Conservation (phyloP, 2,888 invertebrate species). For the Ectemnius cavifrons region DNA sequence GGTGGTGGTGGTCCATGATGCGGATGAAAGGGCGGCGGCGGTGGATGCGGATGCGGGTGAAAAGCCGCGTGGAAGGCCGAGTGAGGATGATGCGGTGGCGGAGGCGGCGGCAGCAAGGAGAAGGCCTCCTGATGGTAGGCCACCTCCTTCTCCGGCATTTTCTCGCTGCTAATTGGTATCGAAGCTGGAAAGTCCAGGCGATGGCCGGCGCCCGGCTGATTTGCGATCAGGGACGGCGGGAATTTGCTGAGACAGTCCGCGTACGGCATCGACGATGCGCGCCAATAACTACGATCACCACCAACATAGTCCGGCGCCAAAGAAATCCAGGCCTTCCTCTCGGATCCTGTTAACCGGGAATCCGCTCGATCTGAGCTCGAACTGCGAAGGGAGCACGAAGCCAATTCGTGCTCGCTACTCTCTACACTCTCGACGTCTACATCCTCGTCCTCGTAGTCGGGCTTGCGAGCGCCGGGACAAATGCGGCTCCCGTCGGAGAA, state of each 20-base stretch:
- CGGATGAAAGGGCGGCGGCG: constrained; percentile 79
- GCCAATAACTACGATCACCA: constrained; percentile 32
- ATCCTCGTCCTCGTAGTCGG: constrained; percentile 38
- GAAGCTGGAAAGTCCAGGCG: constrained; percentile 40
- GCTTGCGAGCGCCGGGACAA: not conserved
- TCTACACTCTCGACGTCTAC: constrained; percentile 53
- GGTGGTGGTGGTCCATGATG: constrained; percentile 73
- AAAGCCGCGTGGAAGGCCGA: constrained; percentile 76
- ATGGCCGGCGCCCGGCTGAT: constrained; percentile 39
- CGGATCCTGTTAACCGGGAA: not conserved
- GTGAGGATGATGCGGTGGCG: constrained; percentile 74
- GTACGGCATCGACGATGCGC: constrained; percentile 37
- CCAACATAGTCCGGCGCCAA: constrained; percentile 48
- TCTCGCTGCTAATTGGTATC: constrained; percentile 38
- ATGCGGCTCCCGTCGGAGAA: constrained; percentile 45
- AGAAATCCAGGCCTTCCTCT: constrained; percentile 12
- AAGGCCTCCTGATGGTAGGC: constrained; percentile 80
- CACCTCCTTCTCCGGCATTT: constrained; percentile 82
- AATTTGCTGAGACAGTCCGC: constrained; percentile 40
- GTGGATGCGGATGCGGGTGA: constrained; percentile 79
- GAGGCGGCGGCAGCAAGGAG: constrained; percentile 76
- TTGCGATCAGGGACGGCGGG: constrained; percentile 54
- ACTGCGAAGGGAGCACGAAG: not conserved
- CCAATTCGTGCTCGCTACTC: constrained; percentile 8
- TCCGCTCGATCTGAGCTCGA: not conserved